Base-by-base conservation (phyloP, 2,113 vertebrate genomes). In the Pomatostomus ruficeps region DNA sequence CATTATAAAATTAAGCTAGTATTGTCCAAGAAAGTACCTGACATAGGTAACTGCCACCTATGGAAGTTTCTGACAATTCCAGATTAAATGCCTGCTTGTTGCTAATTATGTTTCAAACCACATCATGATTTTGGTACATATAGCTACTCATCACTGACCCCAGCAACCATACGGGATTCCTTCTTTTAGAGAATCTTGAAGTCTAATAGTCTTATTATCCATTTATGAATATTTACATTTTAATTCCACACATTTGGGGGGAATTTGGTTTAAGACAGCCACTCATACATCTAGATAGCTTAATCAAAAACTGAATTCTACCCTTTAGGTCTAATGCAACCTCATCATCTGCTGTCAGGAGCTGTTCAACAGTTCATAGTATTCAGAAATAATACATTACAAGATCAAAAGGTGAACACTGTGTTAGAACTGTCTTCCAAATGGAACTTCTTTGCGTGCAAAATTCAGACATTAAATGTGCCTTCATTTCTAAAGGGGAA, bases 301-400 rank as follows among this genome's bases (percentile, higher is more conserved):
- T 85, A 87, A 86, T 82, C 43, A 87, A 80, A 87, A 92, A 89
- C 70, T 40, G 35, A 91, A 85, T 91, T 82, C 54, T 45, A 73
- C 19, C 11, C 57, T 87, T 88, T 48, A 85, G 36, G 58, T 49
- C 49, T 97, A 90, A 85, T 85, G 70, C 45, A 93, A 73, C 93
- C 57, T 97, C 68, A 89, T 77, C 77, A 36, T 94, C 79, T 87
- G 52, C 92, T 86, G 92, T 91, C 93, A 97, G 76, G 62, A 96
- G 92, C 90, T 96, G 95, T 93, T 96, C 95, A 95, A 92, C 91
- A 54, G 91, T 92, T 97, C 96, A 93, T 91, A 91, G 76, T 83
- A 96, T 74, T 97, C 96, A 96, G 95, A 96, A 97, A 97, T 95
- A 97, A 97, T 94, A 93, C 85, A 95, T 97, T 96, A 96, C 52